These are phyloP conservation scores for Hassar affinis DNA, from an alignment of 2,113 vertebrate species.

Conservation along the genomic window DNA sequence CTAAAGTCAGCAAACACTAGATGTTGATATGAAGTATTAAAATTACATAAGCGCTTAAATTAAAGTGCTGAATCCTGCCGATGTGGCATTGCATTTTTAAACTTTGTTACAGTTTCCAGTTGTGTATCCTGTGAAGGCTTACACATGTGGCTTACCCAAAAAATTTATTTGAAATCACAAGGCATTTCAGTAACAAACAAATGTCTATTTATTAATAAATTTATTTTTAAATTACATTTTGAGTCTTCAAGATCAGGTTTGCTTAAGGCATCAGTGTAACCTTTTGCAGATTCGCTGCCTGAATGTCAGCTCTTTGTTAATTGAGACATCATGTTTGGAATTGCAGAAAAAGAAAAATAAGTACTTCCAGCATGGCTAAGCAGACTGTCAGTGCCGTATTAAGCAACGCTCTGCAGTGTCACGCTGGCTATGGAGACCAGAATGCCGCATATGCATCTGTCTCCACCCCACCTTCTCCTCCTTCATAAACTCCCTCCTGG, in stretches of 20 bases:
- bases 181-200: slow-evolving; percentile 3
- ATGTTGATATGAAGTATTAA: background rate
- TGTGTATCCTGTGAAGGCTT: slow-evolving; percentile 15
- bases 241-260: background rate
- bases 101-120: background rate
- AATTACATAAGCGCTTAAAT: background rate
- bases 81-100: no score
- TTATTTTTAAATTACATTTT: slow-evolving; percentile 17
- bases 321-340: background rate
- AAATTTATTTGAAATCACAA: slow-evolving; percentile 6
- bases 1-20: background rate
- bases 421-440: slow-evolving; percentile 34
- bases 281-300: background rate
- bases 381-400: slow-evolving; percentile 35
- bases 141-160: background rate
- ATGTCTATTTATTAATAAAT: slow-evolving; percentile 2
- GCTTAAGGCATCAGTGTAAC: background rate
- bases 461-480: background rate
- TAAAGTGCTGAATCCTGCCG: slow-evolving; percentile 5
- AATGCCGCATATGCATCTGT: slow-evolving; percentile 36
- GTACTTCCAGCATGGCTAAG: background rate
- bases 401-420: slow-evolving; percentile 37
- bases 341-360: background rate
- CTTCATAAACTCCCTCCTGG: slow-evolving; percentile 20
- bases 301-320: slow-evolving; percentile 25